These are phyloP conservation scores for Lepidurus couesii DNA, from an alignment of 1,140 invertebrate species.

Conservation along the genomic window DNA sequence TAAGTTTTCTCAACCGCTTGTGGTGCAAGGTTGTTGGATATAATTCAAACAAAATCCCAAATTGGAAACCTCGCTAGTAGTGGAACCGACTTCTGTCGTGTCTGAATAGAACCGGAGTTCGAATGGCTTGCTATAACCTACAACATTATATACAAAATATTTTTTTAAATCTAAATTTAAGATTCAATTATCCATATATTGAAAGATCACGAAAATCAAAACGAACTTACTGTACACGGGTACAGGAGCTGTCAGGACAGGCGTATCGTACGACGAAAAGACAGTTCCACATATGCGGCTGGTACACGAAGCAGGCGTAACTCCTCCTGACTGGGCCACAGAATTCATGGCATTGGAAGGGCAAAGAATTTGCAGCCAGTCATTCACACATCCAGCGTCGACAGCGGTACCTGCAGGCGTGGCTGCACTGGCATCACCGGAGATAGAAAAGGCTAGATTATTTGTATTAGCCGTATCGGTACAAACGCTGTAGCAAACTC, in stretches of 20 bases:
- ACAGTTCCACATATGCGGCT: slow-evolving; percentile 22
- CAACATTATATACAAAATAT: background rate
- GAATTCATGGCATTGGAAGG: slow-evolving; percentile 24
- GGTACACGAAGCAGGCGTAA: background rate
- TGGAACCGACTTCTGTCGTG: slow-evolving; percentile 7
- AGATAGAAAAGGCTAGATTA: slow-evolving; percentile 7
- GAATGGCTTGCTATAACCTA: slow-evolving; percentile 23
- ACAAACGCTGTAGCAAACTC: slow-evolving; percentile 14
- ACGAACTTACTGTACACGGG: slow-evolving; percentile 1
- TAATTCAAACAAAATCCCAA: slow-evolving; percentile 30
- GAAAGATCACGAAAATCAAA: too few relatives aligned
- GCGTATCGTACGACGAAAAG: background rate
- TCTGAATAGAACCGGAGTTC: slow-evolving; percentile 25
- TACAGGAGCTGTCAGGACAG: background rate
- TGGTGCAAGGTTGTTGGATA: slow-evolving; percentile 23
- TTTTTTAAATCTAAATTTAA: too few relatives aligned
- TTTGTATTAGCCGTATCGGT: slow-evolving; percentile 12
- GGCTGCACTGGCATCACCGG: slow-evolving; percentile 5
- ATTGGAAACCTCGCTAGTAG: background rate
- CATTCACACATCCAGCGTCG: background rate
- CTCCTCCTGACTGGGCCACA: background rate
- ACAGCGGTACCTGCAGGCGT: background rate
- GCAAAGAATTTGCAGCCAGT: slow-evolving; percentile 26
- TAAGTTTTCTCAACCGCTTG: background rate
- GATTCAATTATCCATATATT: too few relatives aligned